phyloP scores from a whole-genome alignment of 2,113 vertebrate genomes.

The Gallinago paraguaiae region DNA sequence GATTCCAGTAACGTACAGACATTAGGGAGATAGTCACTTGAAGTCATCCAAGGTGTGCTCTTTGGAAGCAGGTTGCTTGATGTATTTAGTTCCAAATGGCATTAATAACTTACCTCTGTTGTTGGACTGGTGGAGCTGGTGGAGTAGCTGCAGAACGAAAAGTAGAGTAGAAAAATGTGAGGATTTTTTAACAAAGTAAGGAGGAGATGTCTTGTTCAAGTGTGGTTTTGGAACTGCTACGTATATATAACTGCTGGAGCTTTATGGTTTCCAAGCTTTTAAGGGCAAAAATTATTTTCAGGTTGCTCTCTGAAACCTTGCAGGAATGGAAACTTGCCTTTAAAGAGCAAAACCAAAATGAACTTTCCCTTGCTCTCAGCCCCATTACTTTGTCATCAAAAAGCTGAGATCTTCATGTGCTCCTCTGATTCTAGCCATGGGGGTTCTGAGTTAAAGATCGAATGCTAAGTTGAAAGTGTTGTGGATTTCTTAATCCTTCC shows the following conservation, averaged over 20 bases:
- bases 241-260: background rate
- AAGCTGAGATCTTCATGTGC: background rate
- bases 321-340: background rate
- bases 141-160: background rate
- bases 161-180: background rate
- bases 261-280: background rate
- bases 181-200: background rate
- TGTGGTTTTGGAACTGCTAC: background rate
- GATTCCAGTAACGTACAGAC: background rate
- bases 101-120: background rate
- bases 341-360: background rate
- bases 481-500: constrained; percentile 31
- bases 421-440: background rate
- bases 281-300: background rate
- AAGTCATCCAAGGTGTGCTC: background rate
- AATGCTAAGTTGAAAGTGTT: background rate
- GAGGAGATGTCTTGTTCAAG: background rate
- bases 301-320: background rate
- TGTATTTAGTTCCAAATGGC: background rate
- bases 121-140: background rate
- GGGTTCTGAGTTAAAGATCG: background rate
- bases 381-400: background rate
- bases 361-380: background rate
- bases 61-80: background rate
- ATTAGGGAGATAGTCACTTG: background rate